phyloP scores from a whole-genome alignment of 2,797 vertebrate species.

The Tympanoctomys barrerae region DNA sequence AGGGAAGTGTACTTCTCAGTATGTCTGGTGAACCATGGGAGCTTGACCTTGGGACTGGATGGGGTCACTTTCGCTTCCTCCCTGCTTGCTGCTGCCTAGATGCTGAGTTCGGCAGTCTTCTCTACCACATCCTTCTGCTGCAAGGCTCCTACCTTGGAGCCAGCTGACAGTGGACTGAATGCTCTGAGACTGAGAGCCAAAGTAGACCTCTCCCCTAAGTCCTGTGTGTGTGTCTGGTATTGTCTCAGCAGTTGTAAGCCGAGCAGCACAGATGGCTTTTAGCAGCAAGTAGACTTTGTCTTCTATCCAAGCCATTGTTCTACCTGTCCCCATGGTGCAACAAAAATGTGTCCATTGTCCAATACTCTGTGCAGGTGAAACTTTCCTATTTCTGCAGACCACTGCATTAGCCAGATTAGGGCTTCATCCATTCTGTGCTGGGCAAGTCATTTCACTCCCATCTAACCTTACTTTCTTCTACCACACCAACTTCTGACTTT shows the following conservation, averaged over 20 bases:
- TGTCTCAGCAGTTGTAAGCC: background rate
- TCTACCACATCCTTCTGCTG: background rate
- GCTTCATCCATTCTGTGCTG: background rate
- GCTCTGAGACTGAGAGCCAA: background rate
- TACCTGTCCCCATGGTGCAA: background rate
- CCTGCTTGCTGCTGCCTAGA: background rate
- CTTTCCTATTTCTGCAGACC: background rate
- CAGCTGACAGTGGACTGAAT: background rate
- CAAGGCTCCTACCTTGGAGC: background rate
- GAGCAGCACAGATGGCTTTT: background rate
- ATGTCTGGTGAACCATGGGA: background rate
- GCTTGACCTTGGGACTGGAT: background rate
- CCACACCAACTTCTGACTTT: background rate
- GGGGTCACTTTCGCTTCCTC: background rate
- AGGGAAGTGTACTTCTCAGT: background rate
- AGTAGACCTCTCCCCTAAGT: background rate
- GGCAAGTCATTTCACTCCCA: background rate
- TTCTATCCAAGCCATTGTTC: background rate
- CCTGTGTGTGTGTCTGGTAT: background rate
- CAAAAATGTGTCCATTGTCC: background rate
- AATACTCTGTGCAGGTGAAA: background rate
- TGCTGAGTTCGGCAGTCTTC: background rate
- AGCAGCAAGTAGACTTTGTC: background rate
- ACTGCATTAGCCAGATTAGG: background rate
- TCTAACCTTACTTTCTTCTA: background rate